Evolutionary conservation across 1,140 invertebrate genomes (phyloP).

Genomic region (Limonius californicus): DNA sequence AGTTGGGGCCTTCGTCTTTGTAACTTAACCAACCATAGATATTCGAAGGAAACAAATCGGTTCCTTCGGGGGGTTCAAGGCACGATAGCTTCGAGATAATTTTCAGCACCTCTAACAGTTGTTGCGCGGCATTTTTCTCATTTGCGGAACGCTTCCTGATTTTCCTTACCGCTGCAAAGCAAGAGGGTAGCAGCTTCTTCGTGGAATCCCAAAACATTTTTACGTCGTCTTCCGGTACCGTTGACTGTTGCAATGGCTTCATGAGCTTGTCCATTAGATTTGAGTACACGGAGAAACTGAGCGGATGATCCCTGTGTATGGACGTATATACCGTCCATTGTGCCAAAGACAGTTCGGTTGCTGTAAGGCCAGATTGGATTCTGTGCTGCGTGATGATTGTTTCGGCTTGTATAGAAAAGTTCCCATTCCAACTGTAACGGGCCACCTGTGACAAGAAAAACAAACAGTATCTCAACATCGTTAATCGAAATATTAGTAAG

Average conservation of each 20-base stretch:
- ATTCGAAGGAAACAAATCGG: conserved; percentile 65
- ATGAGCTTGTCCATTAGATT: conserved; percentile 61
- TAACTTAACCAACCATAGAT: conserved; percentile 62
- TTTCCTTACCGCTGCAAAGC: conserved; percentile 68
- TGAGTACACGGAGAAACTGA: conserved; percentile 72
- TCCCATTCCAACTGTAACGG: conserved; percentile 79
- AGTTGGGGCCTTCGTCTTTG: conserved; percentile 49
- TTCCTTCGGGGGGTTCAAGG: conserved; percentile 55
- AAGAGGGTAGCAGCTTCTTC: conserved; percentile 70
- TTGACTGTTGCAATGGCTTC: conserved; percentile 59
- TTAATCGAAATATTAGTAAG: too few species aligned
- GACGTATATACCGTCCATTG: conserved; percentile 73
- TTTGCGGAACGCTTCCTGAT: conserved; percentile 64
- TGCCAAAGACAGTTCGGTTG: conserved; percentile 61
- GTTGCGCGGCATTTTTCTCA: conserved; percentile 65
- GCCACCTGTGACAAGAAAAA: conserved; percentile 63
- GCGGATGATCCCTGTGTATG: conserved; percentile 69
- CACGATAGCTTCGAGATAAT: conserved; percentile 58
- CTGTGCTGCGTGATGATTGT: conserved; percentile 86
- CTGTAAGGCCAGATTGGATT: conserved; percentile 81
- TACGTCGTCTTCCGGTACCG: conserved; percentile 65
- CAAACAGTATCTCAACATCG: too few species aligned
- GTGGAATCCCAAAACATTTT: conserved; percentile 76
- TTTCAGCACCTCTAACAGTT: conserved; percentile 63
- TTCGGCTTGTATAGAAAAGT: conserved; percentile 75